Evolutionary conservation across 2,113 vertebrate genomes (phyloP).

Genomic region (Drymodes brunneopygia): DNA sequence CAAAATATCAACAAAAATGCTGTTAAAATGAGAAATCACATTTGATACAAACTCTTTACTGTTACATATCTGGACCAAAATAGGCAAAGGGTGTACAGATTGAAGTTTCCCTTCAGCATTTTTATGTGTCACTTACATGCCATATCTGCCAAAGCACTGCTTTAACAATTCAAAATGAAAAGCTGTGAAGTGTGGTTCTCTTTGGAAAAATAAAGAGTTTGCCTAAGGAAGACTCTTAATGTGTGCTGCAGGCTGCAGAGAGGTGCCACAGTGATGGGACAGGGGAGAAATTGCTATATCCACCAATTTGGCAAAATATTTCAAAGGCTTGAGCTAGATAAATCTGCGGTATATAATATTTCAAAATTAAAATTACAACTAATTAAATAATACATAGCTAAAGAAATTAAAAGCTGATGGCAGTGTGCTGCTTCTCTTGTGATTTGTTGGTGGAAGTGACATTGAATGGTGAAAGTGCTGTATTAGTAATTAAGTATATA

Average conservation of each 20-base stretch:
- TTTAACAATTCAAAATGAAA: not conserved
- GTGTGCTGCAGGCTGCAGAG: not conserved
- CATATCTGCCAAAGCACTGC: not conserved
- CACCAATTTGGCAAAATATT: not conserved
- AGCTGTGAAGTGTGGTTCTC: not conserved
- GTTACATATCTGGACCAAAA: not conserved
- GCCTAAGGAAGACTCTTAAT: not conserved
- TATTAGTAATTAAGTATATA: not conserved
- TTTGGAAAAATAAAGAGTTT: not conserved
- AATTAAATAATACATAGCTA: not conserved
- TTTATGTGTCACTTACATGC: not conserved
- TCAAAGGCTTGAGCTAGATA: not conserved
- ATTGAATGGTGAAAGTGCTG: not conserved
- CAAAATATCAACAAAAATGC: not conserved
- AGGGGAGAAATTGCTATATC: accelerated
- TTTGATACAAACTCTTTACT: not conserved
- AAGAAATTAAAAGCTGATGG: not conserved
- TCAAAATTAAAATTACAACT: not conserved
- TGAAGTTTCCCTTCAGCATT: not conserved
- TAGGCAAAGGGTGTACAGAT: not conserved
- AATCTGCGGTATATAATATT: not conserved
- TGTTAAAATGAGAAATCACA: not conserved
- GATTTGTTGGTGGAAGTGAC: not conserved
- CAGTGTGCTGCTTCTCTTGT: not conserved
- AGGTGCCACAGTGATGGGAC: not conserved